These are phyloP conservation scores for Echeneis naucrates DNA, from an alignment of 2,797 vertebrate genomes.

Conservation along the genomic window DNA sequence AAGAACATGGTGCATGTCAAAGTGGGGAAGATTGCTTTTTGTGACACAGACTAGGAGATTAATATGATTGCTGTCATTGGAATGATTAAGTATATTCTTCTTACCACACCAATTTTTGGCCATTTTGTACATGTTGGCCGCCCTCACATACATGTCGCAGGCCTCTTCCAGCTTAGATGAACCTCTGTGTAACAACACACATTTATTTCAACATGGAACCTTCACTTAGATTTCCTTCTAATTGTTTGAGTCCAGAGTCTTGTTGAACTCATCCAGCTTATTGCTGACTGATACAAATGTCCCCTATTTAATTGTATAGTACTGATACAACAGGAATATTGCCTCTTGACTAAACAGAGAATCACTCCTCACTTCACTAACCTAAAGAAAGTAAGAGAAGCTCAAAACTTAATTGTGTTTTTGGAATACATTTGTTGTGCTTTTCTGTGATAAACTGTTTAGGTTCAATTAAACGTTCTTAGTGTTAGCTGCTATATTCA, in stretches of 20 bases:
- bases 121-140: constrained; percentile 98
- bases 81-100: constrained; percentile 24
- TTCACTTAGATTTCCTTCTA: not conserved
- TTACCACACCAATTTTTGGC: constrained; percentile 97
- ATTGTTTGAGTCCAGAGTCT: not conserved
- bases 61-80: not conserved
- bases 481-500: not conserved
- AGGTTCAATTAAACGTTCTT: too few species aligned
- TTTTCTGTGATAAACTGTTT: not conserved
- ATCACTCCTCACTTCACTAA: not conserved
- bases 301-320: not conserved
- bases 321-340: not conserved
- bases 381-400: not conserved
- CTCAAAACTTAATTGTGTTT: not conserved
- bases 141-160: constrained; percentile 92
- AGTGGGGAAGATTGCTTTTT: not conserved
- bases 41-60: not conserved
- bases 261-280: not conserved
- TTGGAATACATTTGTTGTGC: not conserved
- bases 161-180: constrained; percentile 94
- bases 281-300: not conserved
- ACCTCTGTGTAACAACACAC: constrained; percentile 77
- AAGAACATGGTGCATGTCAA: constrained; percentile 6
- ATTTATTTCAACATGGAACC: constrained; percentile 1
- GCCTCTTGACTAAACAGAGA: not conserved